Percentiles rank a stretch among this genome's conserved stretches.
phyloP scores from a whole-genome alignment of 2,113 vertebrate species.

The Oreochromis aureus region DNA sequence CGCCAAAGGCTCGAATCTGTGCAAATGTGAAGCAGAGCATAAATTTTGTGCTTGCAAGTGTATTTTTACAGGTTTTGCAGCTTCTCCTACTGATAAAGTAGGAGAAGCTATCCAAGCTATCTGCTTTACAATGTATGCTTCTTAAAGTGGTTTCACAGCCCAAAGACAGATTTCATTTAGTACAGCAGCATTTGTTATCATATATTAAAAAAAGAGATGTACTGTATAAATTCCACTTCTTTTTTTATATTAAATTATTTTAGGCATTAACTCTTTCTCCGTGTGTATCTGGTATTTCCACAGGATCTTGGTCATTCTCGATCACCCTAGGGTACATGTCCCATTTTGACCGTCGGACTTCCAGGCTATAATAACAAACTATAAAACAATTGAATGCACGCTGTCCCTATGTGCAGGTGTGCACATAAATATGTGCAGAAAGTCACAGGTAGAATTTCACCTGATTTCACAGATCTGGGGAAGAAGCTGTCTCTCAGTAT shows the following conservation, averaged over 20 bases:
- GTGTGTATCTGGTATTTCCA: background rate
- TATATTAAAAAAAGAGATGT: background rate
- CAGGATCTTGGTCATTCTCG: background rate
- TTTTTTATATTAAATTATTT: background rate
- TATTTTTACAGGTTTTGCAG: background rate
- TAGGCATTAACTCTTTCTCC: background rate
- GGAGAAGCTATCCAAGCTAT: no score
- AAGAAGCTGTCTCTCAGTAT: no score
- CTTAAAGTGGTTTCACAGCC: background rate
- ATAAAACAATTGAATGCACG: no score
- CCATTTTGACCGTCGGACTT: no score
- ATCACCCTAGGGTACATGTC: no score
- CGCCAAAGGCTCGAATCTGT: background rate
- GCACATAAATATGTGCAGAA: no score
- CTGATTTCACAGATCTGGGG: no score
- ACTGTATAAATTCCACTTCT: background rate
- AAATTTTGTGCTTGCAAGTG: background rate
- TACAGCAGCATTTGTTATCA: background rate
- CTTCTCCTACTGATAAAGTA: background rate
- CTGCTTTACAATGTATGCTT: background rate
- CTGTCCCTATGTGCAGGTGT: no score
- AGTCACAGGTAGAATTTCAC: no score
- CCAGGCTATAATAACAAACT: no score
- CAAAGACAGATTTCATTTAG: background rate
- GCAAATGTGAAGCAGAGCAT: background rate